Evolutionary conservation across 2,888 invertebrate species (phyloP), one percentile per base, ranked within the genome.

Genomic region (Geotrupes spiniger): DNA sequence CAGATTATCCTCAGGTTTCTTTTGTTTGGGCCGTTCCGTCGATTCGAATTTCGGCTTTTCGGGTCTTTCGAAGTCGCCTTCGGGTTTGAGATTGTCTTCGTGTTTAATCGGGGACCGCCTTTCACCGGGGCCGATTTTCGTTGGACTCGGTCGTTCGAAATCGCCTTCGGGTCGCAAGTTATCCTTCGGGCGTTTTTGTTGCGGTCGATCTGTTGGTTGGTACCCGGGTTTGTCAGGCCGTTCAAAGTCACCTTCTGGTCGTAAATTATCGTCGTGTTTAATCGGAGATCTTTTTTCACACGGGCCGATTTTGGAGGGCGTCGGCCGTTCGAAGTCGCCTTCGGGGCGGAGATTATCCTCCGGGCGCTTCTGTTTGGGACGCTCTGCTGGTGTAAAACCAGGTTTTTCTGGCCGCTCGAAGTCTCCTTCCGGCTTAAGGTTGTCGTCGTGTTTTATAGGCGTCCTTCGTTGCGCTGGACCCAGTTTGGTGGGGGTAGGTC

Each of bases 351-450:
- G 62, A 55, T 80, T 80, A 57, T 81, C 80, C 14, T 70, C 46
- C 0, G 75, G 76, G 42, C 70, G 74, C 1, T 66, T 74, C 1
- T 66, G 74, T 8, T 60, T 61, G 0, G 70, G 76, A n/a, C 77
- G 63, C 57, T 81, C 80, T 4, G 73, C 77, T 0, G 80, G 78
- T 5, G 65, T 68, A 59, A 72, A 79, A 29, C 70, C 56, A 0
- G 74, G 69, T 40, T 72, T 73, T 37, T 71, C 71, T 0, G 78
- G 80, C 3, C 71, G 59, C 50, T 78, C 76, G 61, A 81, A 80
- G 0, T 78, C 77, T 9, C 79, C 83, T 70, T 83, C 82, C 2
- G 80, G 76, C 46, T 77, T 65, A 3, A 85, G 69, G 66, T 85
- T 85, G 59, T 81, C 80, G 14, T 71, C 58, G 0, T 75, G 78